Conservation (phyloP, 53 echinoderm and acorn worm genomes). For the Pentamera pediparva region DNA sequence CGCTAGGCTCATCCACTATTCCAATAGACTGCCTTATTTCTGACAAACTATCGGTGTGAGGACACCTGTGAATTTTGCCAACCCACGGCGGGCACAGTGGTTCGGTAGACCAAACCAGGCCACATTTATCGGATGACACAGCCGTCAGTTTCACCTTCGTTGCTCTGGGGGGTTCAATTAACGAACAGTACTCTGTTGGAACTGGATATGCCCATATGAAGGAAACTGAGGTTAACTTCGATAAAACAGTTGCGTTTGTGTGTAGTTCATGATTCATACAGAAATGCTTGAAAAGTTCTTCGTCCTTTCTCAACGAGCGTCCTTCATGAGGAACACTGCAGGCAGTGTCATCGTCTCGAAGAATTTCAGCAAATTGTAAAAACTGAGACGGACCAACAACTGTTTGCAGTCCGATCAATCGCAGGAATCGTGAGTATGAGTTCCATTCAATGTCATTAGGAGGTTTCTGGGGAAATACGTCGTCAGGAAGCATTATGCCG, state of each 20-base stretch:
- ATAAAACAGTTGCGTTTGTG: not conserved
- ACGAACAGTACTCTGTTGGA: not conserved
- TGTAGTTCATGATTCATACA: not conserved
- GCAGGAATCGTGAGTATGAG: not conserved
- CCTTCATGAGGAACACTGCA: too few relatives aligned
- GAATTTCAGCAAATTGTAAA: not conserved
- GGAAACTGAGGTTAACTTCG: not conserved
- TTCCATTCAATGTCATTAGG: not conserved
- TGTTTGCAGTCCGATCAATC: not conserved
- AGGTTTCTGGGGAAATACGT: not conserved
- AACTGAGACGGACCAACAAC: not conserved
- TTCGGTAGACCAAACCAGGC: not conserved
- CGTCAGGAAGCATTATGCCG: not conserved
- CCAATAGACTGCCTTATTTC: not conserved
- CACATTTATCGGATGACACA: not conserved
- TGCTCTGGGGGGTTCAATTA: not conserved
- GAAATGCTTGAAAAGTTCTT: slow-evolving; percentile 3
- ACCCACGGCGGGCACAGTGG: not conserved
- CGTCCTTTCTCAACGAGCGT: not conserved
- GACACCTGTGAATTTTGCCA: not conserved
- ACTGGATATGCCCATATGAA: not conserved
- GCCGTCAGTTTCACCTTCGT: not conserved
- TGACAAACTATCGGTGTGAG: too few relatives aligned
- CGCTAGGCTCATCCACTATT: not conserved
- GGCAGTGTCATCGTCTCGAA: not conserved